Evolutionary conservation across 2,113 vertebrate genomes (phyloP).

Genomic region (Stegostoma tigrinum): DNA sequence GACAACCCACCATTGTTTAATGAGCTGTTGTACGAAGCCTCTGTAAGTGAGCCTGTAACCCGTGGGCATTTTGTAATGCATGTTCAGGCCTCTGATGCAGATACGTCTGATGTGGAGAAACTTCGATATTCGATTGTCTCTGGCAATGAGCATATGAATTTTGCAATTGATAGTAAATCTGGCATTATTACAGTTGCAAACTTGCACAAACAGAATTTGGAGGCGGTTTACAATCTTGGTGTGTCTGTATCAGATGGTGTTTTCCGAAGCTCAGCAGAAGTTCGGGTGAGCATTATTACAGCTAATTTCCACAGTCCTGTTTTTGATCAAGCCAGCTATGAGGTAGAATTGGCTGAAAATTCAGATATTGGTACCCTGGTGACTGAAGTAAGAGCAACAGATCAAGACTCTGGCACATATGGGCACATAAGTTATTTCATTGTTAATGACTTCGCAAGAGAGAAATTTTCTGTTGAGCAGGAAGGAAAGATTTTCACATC

Average conservation of each 20-base stretch:
- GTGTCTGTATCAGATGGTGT: constrained; percentile 89
- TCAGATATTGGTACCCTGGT: constrained; percentile 76
- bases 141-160: constrained; percentile 85
- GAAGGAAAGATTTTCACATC: constrained; percentile 80
- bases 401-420: constrained; percentile 76
- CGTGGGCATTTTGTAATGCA: constrained; percentile 83
- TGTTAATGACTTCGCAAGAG: constrained; percentile 86
- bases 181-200: constrained; percentile 78
- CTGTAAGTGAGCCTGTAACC: constrained; percentile 73
- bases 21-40: constrained; percentile 71
- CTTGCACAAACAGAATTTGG: constrained; percentile 65
- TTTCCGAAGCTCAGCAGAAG: constrained; percentile 77
- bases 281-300: constrained; percentile 68
- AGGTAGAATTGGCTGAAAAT: constrained; percentile 86
- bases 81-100: constrained; percentile 83
- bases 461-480: constrained; percentile 78
- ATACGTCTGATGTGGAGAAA: constrained; percentile 66
- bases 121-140: constrained; percentile 81
- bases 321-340: constrained; percentile 81
- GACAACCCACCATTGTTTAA: constrained; percentile 84
- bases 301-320: constrained; percentile 84
- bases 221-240: constrained; percentile 69
- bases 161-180: constrained; percentile 70
- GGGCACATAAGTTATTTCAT: constrained; percentile 77
- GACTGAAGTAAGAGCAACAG: constrained; percentile 70